Evolutionary conservation across 2,113 vertebrate species (phyloP).

Genomic region (Natator depressus): DNA sequence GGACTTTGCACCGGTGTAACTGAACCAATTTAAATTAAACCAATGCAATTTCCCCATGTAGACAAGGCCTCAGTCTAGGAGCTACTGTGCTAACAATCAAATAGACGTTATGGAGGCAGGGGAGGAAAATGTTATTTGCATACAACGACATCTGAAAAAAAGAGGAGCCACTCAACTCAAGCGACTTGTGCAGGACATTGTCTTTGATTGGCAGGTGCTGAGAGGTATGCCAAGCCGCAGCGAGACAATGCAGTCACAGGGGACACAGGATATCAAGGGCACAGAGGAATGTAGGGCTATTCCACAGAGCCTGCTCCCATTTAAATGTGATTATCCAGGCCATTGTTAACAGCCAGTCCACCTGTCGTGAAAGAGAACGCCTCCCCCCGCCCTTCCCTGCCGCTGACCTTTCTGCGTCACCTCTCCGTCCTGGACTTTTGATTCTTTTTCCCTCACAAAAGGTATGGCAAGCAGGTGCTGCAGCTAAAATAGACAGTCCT

Average conservation of each 20-base stretch:
- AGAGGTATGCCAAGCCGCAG: background rate
- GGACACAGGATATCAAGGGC: background rate
- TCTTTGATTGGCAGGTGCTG: background rate
- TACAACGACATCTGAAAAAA: background rate
- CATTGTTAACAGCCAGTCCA: background rate
- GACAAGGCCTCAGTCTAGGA: background rate
- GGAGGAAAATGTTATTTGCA: background rate
- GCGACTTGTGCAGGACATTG: background rate
- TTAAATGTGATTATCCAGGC: background rate
- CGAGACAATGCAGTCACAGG: background rate
- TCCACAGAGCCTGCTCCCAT: background rate
- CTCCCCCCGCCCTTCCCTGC: background rate
- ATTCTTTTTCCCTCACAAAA: background rate
- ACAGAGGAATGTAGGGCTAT: background rate
- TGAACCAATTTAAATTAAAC: background rate
- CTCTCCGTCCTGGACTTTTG: background rate
- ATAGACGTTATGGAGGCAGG: background rate
- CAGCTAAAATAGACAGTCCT: conserved; percentile 14
- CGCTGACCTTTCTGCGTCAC: background rate
- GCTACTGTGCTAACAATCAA: background rate
- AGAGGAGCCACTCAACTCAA: background rate
- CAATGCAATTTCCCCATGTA: background rate
- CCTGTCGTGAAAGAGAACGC: accelerated
- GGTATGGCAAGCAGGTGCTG: conserved; percentile 16
- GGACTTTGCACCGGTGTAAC: background rate